Evolutionary conservation across 2,113 vertebrate genomes (phyloP).

Genomic region (Trochalopteron elliotii): DNA sequence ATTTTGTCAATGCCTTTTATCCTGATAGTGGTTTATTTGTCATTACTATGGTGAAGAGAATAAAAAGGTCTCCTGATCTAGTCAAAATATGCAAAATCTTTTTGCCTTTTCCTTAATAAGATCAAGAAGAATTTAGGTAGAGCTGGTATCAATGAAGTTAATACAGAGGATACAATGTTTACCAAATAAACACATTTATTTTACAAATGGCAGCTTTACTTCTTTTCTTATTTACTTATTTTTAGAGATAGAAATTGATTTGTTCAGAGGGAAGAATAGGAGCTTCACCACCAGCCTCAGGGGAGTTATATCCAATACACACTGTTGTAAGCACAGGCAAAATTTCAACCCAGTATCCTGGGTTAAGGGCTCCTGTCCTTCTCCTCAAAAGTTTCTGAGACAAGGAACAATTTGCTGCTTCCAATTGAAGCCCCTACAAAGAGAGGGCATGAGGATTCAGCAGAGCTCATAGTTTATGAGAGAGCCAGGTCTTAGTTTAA

Average conservation of each 20-base stretch:
- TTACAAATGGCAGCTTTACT: background rate
- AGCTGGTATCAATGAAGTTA: background rate
- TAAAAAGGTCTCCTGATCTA: background rate
- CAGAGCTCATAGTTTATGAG: background rate
- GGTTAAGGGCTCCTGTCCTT: background rate
- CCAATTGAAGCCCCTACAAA: background rate
- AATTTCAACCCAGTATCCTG: background rate
- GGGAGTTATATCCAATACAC: background rate
- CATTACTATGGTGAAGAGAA: background rate
- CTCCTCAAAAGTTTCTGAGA: background rate
- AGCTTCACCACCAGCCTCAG: background rate
- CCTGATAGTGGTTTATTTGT: background rate
- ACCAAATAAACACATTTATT: conserved; percentile 14
- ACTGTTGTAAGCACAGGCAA: background rate
- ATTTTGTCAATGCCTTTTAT: background rate
- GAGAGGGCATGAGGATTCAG: background rate
- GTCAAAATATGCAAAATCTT: background rate
- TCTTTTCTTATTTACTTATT: background rate
- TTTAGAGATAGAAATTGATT: background rate
- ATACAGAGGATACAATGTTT: background rate
- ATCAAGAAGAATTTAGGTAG: background rate
- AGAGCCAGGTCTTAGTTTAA: background rate
- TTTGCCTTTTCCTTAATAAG: background rate
- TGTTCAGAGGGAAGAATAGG: background rate
- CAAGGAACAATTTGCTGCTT: background rate